Percentiles rank a stretch among this genome's conserved stretches.
These are phyloP conservation scores for Mythimna impura DNA, from an alignment of 2,888 invertebrate genomes.

Conservation along the genomic window DNA sequence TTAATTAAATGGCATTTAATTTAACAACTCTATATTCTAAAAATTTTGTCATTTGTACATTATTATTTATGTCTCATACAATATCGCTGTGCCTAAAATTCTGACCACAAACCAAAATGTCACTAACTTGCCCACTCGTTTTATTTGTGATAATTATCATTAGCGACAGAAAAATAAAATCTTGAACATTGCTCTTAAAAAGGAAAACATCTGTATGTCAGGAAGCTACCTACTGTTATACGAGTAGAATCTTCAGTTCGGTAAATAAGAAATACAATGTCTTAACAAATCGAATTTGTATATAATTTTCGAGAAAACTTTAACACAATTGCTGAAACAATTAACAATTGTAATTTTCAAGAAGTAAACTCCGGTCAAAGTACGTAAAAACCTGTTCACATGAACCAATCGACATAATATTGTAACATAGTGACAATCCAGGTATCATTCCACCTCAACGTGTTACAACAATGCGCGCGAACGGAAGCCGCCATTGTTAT, in stretches of 20 bases:
- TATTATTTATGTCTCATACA: slow-evolving; percentile 35
- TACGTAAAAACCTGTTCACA: slow-evolving; percentile 8
- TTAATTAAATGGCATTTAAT: not conserved
- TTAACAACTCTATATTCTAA: not conserved
- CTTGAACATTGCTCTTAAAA: slow-evolving; percentile 4
- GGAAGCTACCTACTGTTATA: not conserved
- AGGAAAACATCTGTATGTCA: not conserved
- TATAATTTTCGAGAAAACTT: not conserved
- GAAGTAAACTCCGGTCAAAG: slow-evolving; percentile 13
- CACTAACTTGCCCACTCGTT: slow-evolving; percentile 41
- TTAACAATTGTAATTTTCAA: slow-evolving; percentile 8
- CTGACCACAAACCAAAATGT: slow-evolving; percentile 53
- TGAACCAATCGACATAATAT: slow-evolving; percentile 15
- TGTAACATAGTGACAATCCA: slow-evolving; percentile 26
- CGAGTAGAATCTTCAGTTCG: not conserved
- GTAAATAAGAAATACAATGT: slow-evolving; percentile 3
- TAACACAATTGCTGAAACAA: slow-evolving; percentile 13
- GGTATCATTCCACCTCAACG: slow-evolving; percentile 41
- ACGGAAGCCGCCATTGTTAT: slow-evolving; percentile 64
- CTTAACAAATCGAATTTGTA: slow-evolving; percentile 5
- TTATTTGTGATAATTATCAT: slow-evolving; percentile 41
- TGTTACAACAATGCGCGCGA: slow-evolving; percentile 53
- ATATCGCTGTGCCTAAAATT: slow-evolving; percentile 32
- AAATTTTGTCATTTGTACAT: slow-evolving; percentile 11
- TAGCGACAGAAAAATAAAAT: slow-evolving; percentile 35